Conservation (phyloP, 2,113 vertebrate species). For the Monarcha castaneiventris region DNA sequence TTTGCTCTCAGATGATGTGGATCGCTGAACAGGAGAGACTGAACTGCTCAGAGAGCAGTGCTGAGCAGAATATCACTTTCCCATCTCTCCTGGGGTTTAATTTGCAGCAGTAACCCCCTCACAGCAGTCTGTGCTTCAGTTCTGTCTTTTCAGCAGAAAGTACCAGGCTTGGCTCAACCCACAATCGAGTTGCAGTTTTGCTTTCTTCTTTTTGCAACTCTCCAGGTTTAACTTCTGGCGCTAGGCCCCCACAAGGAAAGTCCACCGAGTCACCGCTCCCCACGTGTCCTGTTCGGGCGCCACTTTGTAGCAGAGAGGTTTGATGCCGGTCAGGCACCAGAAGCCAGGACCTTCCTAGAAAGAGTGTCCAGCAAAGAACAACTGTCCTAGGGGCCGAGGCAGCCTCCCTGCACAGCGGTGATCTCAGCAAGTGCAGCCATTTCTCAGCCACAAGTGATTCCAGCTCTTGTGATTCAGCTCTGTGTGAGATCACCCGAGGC, state of each 20-base stretch:
- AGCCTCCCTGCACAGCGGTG: too few species aligned
- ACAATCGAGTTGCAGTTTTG: accelerated
- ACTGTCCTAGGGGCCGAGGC: too few species aligned
- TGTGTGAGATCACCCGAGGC: too few species aligned
- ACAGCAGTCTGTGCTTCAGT: not conserved
- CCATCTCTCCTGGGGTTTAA: not conserved
- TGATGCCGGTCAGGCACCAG: too few species aligned
- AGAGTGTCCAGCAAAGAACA: too few species aligned
- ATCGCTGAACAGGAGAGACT: not conserved
- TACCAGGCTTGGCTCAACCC: not conserved
- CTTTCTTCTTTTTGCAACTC: not conserved
- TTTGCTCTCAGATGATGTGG: not conserved
- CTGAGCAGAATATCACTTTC: not conserved
- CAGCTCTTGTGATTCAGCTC: too few species aligned
- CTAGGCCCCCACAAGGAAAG: not conserved
- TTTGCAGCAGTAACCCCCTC: not conserved
- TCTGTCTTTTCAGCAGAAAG: not conserved
- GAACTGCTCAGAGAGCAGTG: not conserved
- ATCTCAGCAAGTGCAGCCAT: too few species aligned
- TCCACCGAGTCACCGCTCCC: not conserved
- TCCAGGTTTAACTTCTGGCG: not conserved
- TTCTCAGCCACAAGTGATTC: too few species aligned
- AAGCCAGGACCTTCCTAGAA: too few species aligned
- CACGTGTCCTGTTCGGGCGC: too few species aligned
- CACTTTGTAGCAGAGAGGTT: too few species aligned